phyloP scores from a whole-genome alignment of 2,888 invertebrate species.

The Philonicus albiceps region DNA sequence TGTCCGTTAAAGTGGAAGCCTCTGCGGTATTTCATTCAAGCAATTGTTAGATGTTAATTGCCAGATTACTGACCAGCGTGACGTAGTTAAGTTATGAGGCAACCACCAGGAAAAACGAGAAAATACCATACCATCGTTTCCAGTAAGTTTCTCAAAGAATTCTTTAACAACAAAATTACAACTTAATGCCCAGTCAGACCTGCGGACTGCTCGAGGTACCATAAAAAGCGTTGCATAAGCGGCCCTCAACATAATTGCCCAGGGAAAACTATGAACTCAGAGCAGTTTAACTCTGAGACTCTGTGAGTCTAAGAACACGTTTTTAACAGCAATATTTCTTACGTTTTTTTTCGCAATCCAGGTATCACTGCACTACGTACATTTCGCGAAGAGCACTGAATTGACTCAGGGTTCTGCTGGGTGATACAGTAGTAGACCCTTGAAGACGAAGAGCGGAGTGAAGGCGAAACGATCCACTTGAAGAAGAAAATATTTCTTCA shows the following conservation, averaged over 20 bases:
- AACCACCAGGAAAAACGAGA: background rate
- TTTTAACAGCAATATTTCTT: background rate
- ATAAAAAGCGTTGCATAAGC: background rate
- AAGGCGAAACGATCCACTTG: background rate
- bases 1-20: background rate
- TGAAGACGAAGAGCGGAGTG: background rate
- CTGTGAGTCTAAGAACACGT: background rate
- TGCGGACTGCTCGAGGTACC: background rate
- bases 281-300: background rate
- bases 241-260: background rate
- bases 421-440: background rate
- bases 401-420: background rate
- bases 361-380: background rate
- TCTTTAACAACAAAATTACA: background rate
- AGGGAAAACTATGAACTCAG: background rate
- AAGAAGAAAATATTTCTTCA: background rate
- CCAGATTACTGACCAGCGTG: background rate
- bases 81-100: background rate
- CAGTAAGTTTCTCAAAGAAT: background rate
- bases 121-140: background rate
- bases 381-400: background rate
- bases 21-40: background rate
- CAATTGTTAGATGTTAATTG: background rate
- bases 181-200: background rate
- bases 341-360: background rate